A percentile compares a stretch with the other conserved stretches of the same genome.
Conservation (phyloP, 2,888 invertebrate genomes). For the Toxonevra muliebris region DNA sequence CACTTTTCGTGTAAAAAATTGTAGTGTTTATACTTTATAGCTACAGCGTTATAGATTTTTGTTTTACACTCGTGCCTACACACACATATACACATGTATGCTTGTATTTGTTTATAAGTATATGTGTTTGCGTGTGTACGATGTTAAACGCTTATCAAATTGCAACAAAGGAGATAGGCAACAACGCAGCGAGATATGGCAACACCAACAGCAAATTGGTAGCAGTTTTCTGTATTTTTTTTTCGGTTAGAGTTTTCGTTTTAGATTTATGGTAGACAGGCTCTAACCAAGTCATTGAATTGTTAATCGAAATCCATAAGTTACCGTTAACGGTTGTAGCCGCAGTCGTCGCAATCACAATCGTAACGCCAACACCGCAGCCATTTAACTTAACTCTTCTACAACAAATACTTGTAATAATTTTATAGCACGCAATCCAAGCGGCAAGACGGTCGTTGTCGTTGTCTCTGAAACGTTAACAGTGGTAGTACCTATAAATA, state of each 20-base stretch:
- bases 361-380: conserved; percentile 13
- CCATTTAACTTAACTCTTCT: not conserved
- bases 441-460: no score
- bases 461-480: no score
- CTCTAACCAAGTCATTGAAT: conserved; percentile 39
- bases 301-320: conserved; percentile 43
- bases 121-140: not conserved
- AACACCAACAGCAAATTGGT: not conserved
- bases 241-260: conserved; percentile 25
- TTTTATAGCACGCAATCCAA: no score
- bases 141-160: not conserved
- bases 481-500: no score
- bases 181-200: no score
- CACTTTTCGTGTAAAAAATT: conserved; percentile 5
- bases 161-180: not conserved
- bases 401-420: not conserved
- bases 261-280: conserved; percentile 31
- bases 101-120: conserved; percentile 6
- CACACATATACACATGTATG: conserved; percentile 2
- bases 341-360: not conserved
- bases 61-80: not conserved
- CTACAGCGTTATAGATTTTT: not conserved
- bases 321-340: conserved; percentile 40
- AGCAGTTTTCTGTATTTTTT: conserved; percentile 6
- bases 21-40: not conserved